phyloP scores from a whole-genome alignment of 2,888 invertebrate genomes.

The Melinopterus prodromus region DNA sequence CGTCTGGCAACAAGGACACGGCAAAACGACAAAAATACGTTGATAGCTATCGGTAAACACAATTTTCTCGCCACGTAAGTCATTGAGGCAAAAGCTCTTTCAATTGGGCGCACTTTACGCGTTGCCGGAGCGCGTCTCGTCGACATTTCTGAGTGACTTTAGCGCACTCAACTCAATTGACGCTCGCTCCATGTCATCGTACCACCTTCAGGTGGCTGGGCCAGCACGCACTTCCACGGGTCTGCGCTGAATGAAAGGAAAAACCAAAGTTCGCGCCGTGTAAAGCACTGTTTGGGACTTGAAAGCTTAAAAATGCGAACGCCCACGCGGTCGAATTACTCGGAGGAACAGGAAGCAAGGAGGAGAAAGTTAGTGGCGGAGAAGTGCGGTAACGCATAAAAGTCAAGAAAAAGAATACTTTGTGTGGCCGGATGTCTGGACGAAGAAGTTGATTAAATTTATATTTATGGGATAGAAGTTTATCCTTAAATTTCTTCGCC shows the following conservation, averaged over 20 bases:
- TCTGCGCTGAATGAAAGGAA: not conserved
- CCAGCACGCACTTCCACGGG: not conserved
- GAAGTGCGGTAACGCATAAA: slow-evolving; percentile 4
- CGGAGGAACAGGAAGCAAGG: not conserved
- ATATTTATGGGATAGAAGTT: not conserved
- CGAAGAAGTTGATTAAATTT: not conserved
- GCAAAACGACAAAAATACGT: not conserved
- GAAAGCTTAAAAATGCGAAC: not conserved
- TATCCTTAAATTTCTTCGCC: not conserved
- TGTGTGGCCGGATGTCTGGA: not conserved
- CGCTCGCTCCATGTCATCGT: not conserved
- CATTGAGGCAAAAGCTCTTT: not conserved
- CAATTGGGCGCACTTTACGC: not conserved
- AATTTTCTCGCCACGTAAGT: not conserved
- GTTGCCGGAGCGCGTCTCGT: not conserved
- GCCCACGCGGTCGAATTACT: not conserved
- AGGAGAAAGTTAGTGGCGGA: not conserved
- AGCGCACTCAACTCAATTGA: not conserved
- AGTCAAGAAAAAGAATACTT: not conserved
- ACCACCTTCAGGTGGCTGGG: not conserved
- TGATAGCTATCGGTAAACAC: not conserved
- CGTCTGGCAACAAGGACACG: not conserved
- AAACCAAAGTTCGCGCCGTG: not conserved
- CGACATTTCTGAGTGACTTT: not conserved
- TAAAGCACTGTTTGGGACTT: not conserved